phyloP scores from a whole-genome alignment of 1,140 invertebrate species.

The Calliopsis andreniformis region DNA sequence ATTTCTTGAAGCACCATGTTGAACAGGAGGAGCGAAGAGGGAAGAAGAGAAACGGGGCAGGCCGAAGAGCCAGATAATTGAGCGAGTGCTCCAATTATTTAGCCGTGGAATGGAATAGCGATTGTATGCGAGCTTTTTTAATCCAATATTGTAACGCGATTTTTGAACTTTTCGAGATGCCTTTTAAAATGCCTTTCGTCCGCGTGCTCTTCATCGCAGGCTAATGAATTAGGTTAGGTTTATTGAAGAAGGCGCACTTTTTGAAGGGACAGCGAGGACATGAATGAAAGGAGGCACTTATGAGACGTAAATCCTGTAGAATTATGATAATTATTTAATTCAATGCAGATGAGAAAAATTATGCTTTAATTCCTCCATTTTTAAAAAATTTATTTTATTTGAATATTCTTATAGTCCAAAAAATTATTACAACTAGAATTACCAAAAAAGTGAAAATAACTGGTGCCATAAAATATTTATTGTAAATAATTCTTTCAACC shows the following conservation, averaged over 20 bases:
- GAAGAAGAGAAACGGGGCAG: too few species aligned
- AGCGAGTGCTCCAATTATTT: constrained; percentile 34
- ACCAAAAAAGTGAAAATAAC: too few species aligned
- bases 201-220: background rate
- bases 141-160: constrained; percentile 29
- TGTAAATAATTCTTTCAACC: too few species aligned
- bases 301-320: background rate
- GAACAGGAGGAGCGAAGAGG: background rate
- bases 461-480: too few species aligned
- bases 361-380: too few species aligned
- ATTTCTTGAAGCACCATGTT: background rate
- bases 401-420: too few species aligned
- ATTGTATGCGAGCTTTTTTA: constrained; percentile 12
- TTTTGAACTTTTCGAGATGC: constrained; percentile 15
- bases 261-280: background rate
- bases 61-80: constrained; percentile 22
- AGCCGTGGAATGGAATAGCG: background rate
- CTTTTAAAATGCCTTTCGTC: background rate
- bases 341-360: too few species aligned
- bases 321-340: background rate
- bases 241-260: background rate
- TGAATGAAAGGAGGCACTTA: background rate
- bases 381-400: too few species aligned
- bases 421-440: too few species aligned
- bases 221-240: constrained; percentile 24